Evolutionary conservation across 2,113 vertebrate genomes (phyloP), one percentile per base, ranked within the genome.

Genomic region (Epinephelus fuscoguttatus): DNA sequence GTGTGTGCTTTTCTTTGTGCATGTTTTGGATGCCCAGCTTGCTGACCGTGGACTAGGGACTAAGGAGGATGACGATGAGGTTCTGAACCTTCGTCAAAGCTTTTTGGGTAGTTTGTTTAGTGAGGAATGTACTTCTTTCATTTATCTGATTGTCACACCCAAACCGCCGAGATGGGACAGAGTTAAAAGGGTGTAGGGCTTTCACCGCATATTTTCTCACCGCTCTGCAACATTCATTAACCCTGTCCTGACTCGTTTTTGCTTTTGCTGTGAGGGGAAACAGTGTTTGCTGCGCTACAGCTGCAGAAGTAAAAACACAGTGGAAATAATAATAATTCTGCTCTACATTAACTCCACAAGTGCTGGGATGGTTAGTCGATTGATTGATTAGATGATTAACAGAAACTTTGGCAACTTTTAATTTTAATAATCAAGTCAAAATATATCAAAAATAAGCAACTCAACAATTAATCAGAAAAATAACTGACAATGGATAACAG

Each of bases 1-100:
- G 49, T 49, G 11, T 64, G n/a, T 42, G 23, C 69, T 50, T 25
- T 53, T 57, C 6, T 77, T 3, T 75, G 70, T 84, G 49, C 70
- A n/a, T 63, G 53, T 40, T 64, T 47, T 70, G n/a, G 50, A 40
- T 53, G n/a, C 2, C 9, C 25, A 49, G 19, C 66, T 64, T 53
- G 23, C 59, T 76, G 37, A 42, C 50, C 33, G 40, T 21, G 25
- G 23, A 40, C 30, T 15, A 3, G 6, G 25, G n/a, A 47, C 12
- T 17, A 23, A 7, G 14, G 15, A 15, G 17, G 42, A 9, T 45
- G 42, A 45, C 9, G 40, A 56, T 6, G 52, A 8, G 12, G 63
- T 45, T 52, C 4, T 42, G 25, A 63, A 40, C 3, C 23, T 15
- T 53, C 11, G 11, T 19, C 2, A 1, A 18, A 66, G 10, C 15